Base-by-base conservation (phyloP, 1,140 invertebrate species). In the Drosophila willistoni region DNA sequence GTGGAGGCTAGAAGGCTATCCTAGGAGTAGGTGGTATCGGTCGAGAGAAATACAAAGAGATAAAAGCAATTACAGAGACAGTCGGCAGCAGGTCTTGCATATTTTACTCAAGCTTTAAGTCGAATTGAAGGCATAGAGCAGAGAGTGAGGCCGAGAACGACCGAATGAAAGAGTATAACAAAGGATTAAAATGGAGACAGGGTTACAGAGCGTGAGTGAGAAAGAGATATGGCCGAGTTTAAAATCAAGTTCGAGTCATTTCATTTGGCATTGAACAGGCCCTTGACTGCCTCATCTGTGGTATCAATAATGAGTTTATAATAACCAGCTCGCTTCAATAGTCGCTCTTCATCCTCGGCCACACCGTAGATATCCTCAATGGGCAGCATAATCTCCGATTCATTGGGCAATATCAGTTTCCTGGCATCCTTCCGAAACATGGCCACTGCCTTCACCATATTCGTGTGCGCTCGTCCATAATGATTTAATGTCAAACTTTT, bases 351-450 rank as follows among this genome's bases (percentile, higher is more conserved):
- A 12, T 91, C 87, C 1, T 89, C 86, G 9, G 83, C 69, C 36
- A 91, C 82, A 0, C 82, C 81, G 25, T 91, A 91, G 14, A 91
- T 89, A 9, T 90, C 87, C 63, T 91, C 90, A 47, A 91, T 90
- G 62, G 90, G 81, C 63, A 86, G 68, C 72, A 85, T 79, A 5
- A 90, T 81, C 56, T 91, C 90, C 22, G 81, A 75, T 33, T 91
- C 90, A 63, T 84, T 91, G 13, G 90, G 90, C 42, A 82, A 60
- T 19, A 91, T 66, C 17, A 91, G 63, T 19, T 91, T 91, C 25
- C 90, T 74, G 1, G 81, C 90, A 61, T 91, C 90, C 71, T 91
- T 90, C 55, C 90, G 87, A 36, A 91, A 91, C n/a, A 87, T 41
- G 7, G 80, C 84, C 47, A 91, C 83, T 2, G 85, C 83, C 68